Evolutionary conservation across 2,888 invertebrate genomes (phyloP).

Genomic region (Lottia gigantea): DNA sequence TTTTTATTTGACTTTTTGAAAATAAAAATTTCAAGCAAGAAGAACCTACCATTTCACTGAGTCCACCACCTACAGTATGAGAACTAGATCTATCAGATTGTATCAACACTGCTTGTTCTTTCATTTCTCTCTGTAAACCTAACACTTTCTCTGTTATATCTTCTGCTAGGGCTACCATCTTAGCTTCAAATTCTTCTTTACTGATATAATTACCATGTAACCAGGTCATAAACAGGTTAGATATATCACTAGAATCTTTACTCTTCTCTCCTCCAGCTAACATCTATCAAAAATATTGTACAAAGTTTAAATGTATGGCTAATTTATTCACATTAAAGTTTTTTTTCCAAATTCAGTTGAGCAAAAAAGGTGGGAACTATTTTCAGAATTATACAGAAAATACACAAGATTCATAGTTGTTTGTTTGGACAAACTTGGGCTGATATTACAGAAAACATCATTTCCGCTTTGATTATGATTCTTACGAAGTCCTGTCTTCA

Average conservation of each 20-base stretch:
- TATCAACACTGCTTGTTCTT: constrained; percentile 24
- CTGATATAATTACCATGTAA: constrained; percentile 47
- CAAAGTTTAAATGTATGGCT: too few relatives aligned
- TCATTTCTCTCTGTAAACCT: background rate
- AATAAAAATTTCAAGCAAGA: too few relatives aligned
- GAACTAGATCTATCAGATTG: constrained; percentile 15
- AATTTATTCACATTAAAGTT: too few relatives aligned
- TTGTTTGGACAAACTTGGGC: too few relatives aligned
- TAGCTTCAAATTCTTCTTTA: constrained; percentile 42
- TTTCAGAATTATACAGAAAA: too few relatives aligned
- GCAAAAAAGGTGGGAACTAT: too few relatives aligned
- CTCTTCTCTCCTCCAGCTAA: constrained; percentile 40
- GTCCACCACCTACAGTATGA: constrained; percentile 8
- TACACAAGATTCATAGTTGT: too few relatives aligned
- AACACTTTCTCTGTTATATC: constrained; percentile 45
- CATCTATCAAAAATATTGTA: constrained; percentile 28
- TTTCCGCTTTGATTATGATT: too few relatives aligned
- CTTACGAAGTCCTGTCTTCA: too few relatives aligned
- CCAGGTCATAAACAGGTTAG: constrained; percentile 40
- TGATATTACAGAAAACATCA: too few relatives aligned
- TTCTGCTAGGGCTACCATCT: constrained; percentile 39
- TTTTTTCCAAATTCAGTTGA: too few relatives aligned
- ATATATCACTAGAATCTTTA: constrained; percentile 32
- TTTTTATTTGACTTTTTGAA: too few relatives aligned
- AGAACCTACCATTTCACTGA: constrained; percentile 36